Conservation (phyloP, 1,140 invertebrate genomes). For the Coelopa frigida region DNA sequence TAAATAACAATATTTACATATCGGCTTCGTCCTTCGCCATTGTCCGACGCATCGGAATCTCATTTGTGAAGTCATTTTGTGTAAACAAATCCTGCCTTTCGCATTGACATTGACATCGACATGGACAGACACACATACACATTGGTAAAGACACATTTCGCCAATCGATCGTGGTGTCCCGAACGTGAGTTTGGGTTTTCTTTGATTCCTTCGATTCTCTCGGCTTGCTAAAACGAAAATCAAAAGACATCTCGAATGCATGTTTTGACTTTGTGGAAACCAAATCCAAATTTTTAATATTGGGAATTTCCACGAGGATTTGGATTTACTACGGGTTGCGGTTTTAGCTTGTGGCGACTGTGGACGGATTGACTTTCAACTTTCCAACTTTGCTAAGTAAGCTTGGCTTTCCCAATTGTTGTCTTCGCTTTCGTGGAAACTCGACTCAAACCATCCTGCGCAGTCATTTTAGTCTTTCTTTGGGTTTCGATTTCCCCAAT, state of each 20-base stretch:
- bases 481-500: too few species aligned
- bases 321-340: conserved; percentile 1
- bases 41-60: conserved; percentile 11
- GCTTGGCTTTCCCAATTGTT: too few species aligned
- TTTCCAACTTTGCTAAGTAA: conserved; percentile 10
- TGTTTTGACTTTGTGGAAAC: conserved; percentile 5
- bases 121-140: too few species aligned
- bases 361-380: conserved; percentile 9
- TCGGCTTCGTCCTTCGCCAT: background rate
- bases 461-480: too few species aligned
- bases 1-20: conserved; percentile 7
- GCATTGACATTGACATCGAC: too few species aligned
- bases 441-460: too few species aligned
- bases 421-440: too few species aligned
- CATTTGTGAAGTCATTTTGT: conserved; percentile 12
- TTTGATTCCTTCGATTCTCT: too few species aligned
- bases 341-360: background rate
- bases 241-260: background rate
- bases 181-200: too few species aligned
- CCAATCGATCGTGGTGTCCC: too few species aligned
- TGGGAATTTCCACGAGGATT: conserved; percentile 9
- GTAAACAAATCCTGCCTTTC: background rate
- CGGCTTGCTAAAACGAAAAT: background rate
- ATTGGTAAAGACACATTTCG: too few species aligned
- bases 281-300: too few species aligned